Conservation (phyloP, 1,140 invertebrate species). For the Cyclargus thomasi region DNA sequence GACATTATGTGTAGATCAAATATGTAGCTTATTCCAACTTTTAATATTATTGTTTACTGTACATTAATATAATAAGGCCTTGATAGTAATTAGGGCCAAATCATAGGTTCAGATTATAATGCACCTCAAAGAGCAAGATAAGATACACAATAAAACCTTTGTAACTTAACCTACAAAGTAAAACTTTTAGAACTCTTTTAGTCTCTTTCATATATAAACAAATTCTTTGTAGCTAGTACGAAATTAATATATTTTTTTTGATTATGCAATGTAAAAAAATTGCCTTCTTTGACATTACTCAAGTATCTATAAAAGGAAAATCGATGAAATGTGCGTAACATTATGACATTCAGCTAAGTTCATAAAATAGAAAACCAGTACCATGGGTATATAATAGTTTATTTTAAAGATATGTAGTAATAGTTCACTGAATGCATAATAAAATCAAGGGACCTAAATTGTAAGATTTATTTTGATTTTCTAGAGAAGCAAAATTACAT, state of each 20-base stretch:
- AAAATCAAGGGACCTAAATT: background rate
- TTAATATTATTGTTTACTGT: no score
- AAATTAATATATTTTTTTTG: background rate
- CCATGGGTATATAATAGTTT: background rate
- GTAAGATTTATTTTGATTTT: constrained; percentile 18
- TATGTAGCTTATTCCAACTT: no score
- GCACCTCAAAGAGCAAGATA: background rate
- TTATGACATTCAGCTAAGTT: constrained; percentile 3
- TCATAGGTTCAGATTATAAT: background rate
- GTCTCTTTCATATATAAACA: no score
- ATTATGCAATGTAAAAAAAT: background rate
- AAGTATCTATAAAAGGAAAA: constrained; percentile 20
- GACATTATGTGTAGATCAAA: no score
- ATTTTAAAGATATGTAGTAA: background rate
- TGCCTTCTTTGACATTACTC: background rate
- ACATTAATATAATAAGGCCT: no score
- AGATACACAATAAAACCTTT: background rate
- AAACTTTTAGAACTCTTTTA: background rate
- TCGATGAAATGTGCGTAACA: constrained; percentile 33
- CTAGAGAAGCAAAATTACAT: constrained; percentile 17
- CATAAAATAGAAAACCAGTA: background rate
- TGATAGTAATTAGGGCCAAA: no score
- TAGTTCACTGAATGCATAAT: background rate
- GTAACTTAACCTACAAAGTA: background rate
- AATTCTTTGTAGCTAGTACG: no score